A percentile compares a stretch with the other conserved stretches of the same genome.
Evolutionary conservation across 2,113 vertebrate genomes (phyloP).

Genomic region (Proteles cristata): DNA sequence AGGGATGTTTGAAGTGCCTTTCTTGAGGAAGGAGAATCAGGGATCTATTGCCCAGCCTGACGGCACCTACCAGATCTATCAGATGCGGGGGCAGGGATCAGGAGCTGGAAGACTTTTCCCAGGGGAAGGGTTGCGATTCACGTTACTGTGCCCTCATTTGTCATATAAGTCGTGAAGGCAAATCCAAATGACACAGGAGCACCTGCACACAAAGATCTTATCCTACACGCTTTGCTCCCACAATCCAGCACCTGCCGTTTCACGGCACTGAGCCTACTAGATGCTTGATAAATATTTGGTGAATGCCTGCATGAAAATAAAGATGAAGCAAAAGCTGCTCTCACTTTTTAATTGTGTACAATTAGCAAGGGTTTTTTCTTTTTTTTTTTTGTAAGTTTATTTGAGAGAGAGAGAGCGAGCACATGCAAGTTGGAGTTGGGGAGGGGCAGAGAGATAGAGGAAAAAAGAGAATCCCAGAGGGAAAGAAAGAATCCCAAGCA

Average conservation of each 20-base stretch:
- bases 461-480: no score
- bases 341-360: not conserved
- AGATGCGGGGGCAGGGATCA: not conserved
- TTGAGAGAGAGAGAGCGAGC: no score
- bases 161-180: not conserved
- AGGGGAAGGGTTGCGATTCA: not conserved
- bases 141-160: not conserved
- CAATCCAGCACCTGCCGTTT: not conserved
- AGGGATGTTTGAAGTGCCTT: not conserved
- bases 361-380: accelerated
- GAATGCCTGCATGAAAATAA: not conserved
- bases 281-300: not conserved
- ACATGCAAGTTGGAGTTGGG: no score
- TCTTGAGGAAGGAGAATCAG: not conserved
- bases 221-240: not conserved
- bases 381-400: no score
- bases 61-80: not conserved
- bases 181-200: not conserved
- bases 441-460: no score
- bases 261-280: not conserved
- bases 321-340: not conserved
- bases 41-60: not conserved
- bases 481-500: no score
- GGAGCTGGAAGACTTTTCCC: not conserved
- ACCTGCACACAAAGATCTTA: not conserved